Conservation (phyloP, 2,797 vertebrate genomes). For the Platalea minor region DNA sequence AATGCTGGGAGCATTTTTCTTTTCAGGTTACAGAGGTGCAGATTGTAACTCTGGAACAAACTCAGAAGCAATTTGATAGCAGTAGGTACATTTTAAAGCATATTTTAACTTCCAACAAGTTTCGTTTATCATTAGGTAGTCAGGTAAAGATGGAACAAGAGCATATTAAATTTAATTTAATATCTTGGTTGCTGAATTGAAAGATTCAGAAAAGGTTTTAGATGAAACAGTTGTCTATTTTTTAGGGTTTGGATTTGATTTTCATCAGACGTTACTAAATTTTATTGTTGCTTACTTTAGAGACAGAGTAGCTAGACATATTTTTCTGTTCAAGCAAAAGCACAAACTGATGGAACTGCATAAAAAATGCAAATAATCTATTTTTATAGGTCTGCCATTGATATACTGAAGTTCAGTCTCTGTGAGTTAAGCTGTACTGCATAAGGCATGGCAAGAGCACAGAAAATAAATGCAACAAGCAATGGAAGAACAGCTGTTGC, state of each 20-base stretch:
- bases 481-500: slow-evolving; percentile 57
- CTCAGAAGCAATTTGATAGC: background rate
- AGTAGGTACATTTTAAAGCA: background rate
- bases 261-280: background rate
- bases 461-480: slow-evolving; percentile 52
- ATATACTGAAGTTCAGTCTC: background rate
- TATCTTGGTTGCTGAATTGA: background rate
- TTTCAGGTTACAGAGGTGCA: background rate
- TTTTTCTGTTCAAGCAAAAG: background rate
- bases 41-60: background rate
- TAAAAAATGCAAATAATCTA: background rate
- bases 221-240: background rate
- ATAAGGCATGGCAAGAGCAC: background rate
- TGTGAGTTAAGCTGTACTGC: background rate
- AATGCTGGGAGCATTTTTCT: background rate
- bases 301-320: background rate
- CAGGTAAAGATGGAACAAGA: background rate
- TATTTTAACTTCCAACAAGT: background rate
- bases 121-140: background rate
- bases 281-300: background rate
- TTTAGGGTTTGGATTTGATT: background rate
- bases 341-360: background rate
- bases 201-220: background rate
- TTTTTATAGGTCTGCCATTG: background rate
- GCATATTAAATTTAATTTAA: background rate